Base-by-base conservation (phyloP, 2,797 vertebrate species). In the Eurystomus glaucurus region DNA sequence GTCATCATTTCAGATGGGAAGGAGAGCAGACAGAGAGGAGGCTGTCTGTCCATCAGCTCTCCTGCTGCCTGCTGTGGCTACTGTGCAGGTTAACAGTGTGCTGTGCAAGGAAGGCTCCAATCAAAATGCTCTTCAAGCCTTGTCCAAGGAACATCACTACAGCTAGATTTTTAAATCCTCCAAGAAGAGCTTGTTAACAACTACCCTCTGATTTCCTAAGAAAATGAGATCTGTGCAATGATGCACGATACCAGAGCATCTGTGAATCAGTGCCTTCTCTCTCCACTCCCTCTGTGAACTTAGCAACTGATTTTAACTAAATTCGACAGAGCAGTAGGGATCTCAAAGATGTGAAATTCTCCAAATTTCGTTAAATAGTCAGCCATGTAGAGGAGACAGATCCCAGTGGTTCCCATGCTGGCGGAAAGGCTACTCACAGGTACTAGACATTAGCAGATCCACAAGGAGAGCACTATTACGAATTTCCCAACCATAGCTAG, bases 41-140 rank as follows among this genome's bases (percentile, higher is more conserved):
- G 15, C 15, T 74, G 31, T 15, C 45, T 72, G 28, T 45, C 51
- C 23, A 3, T 45, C 39, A 79, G 13, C 23, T 94, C 26, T 85
- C 19, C 43, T 26, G 31, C 55, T 0, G 0, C 35, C 58, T n/a
- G 16, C 3, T 71, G 61, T 48, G 25, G 29, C 43, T 84, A 22
- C 41, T 51, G 19, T 0, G 0, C 28, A 57, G 33, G 31, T 51
- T 82, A 91, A 75, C 10, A 3, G 1, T 18, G 2, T 8, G 23
- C 43, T 86, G 58, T 29, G 15, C 9, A 39, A 57, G 57, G 41
- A 48, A 75, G 41, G 3, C 11, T 93, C 62, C 15, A 17, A 58
- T 3, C 37, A 78, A 55, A 0, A 0, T 12, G 20, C 7, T 78
- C 14, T 60, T 83, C 45, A 55, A 65, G 23, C 8, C n/a, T 75